Evolutionary conservation across 2,797 vertebrate species (phyloP), one percentile per base, ranked within the genome.

Genomic region (Rhabdomys pumilio): DNA sequence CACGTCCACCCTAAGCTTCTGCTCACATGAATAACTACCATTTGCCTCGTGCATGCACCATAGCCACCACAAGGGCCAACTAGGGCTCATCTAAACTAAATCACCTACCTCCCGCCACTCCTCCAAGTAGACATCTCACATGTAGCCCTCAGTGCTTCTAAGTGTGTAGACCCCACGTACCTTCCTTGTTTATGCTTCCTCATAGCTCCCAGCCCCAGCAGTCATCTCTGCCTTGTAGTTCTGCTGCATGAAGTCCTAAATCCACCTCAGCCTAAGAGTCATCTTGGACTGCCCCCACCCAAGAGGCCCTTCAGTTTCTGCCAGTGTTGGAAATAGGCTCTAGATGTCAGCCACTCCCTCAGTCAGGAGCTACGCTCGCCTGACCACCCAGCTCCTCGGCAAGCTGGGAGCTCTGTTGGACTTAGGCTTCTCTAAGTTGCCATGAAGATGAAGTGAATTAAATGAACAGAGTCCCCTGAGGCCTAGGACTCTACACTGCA

Each of bases 61-160:
- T 0, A 6, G 29, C 80, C n/a, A 31, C 77, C 3, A 6, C 20
- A 0, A 1, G 55, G 59, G 19, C 41, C 53, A 7, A 2, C 6
- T 1, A 22, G 44, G 26, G 67, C 38, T 26, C 31, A 0, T 11
- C 57, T 34, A 65, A 79, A 34, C 26, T 13, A n/a, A 22, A 2
- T 1, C 6, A 50, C 17, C 44, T 38, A 44, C 6, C 44, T 29
- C 22, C 55, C 1, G 19, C 4, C 0, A 12, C 38, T 50, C 63
- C 24, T 57, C 57, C 57, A 24, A 29, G n/a, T 12, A 14, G 67
- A 10, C 24, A 75, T 3, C 47, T n/a, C 22, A 41, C 55, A 53
- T 10, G 41, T 17, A 29, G 15, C 6, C 44, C 72, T 55, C n/a
- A 10, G 17, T 1, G 57, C 72, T 89, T 57, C 55, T 93, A 19